A percentile compares a stretch with the other conserved stretches of the same genome.
phyloP scores from a whole-genome alignment of 2,113 vertebrate species.

The Silurus asotus region DNA sequence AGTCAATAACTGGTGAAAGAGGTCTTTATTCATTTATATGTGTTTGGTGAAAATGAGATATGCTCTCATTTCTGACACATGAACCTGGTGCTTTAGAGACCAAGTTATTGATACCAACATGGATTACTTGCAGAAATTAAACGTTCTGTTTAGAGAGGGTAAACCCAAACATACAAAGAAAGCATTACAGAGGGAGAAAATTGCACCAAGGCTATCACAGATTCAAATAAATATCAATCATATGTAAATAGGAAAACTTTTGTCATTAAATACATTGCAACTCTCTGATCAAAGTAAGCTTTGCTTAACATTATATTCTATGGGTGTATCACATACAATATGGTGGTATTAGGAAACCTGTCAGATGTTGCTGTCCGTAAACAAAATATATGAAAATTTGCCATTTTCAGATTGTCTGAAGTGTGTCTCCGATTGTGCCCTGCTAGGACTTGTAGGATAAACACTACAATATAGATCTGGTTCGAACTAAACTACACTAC shows the following conservation, averaged over 20 bases:
- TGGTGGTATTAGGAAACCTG: not conserved
- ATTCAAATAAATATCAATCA: slow-evolving; percentile 22
- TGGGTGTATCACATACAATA: not conserved
- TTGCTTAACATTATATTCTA: not conserved
- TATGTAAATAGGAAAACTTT: slow-evolving; percentile 34
- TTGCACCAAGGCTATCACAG: not conserved
- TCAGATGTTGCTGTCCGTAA: not conserved
- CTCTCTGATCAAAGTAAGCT: not conserved
- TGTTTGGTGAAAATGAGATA: slow-evolving; percentile 40
- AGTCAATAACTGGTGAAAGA: slow-evolving; percentile 51
- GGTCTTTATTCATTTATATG: slow-evolving; percentile 45
- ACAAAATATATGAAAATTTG: not conserved
- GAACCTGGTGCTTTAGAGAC: slow-evolving; percentile 29
- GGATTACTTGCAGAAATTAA: slow-evolving; percentile 13
- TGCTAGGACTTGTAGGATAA: no score
- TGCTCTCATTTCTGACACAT: slow-evolving; percentile 45
- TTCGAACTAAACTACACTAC: no score
- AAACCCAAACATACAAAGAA: slow-evolving; percentile 10
- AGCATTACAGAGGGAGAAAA: slow-evolving; percentile 11
- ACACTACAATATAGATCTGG: no score
- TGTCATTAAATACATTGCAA: slow-evolving; percentile 18
- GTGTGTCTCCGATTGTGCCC: no score
- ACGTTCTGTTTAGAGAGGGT: slow-evolving; percentile 2
- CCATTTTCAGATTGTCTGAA: no score
- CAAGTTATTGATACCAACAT: slow-evolving; percentile 22